Base-by-base conservation (phyloP, 1,140 invertebrate species). In the Hermatobates lingyangjiaoensis region DNA sequence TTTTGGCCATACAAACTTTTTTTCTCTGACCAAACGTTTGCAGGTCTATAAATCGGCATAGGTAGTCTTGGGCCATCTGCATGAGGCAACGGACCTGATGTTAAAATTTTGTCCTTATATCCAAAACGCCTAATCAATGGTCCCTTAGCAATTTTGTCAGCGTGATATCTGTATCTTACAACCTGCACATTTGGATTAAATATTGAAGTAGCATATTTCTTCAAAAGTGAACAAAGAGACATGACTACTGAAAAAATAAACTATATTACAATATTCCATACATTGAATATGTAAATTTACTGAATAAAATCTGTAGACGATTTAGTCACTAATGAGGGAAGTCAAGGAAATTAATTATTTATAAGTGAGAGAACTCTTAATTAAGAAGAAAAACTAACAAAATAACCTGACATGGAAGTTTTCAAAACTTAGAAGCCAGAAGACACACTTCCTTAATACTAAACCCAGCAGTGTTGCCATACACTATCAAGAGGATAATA, bases 1-100 rank as follows among this genome's bases (percentile, higher is more conserved):
- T 96, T 96, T 64, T 95, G 90, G 1, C 91, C 91, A 71, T 88
- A 92, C 0, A 90, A 61, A 10, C 88, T 87, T 62, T 74, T 74
- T 57, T 78, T 80, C 57, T 79, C 69, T 10, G 62, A 60, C 90
- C 90, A 96, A 1, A 60, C 52, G 67, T 90, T 73, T 57, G 69
- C 74, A 0, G 83, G 83, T 53, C 72, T 59, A 66, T 87, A 88
- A 27, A 74, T 63, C 2, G 81, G 81, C 60, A 87, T 74, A 14
- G 76, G 72, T 10, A 78, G 58, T 56, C 63, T 64, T 51, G 66
- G 65, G 24, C 42, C 64, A 48, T 48, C 64, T 1, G 69, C 59
- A 56, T 80, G 73, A 0, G 85, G 83, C 34, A 88, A 63, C 14
- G 77, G 57, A n/a, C 84, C 85, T 49, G 66, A 68, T 58, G 72